Conservation (phyloP, 2,113 vertebrate genomes). For the Cacatua alba region DNA sequence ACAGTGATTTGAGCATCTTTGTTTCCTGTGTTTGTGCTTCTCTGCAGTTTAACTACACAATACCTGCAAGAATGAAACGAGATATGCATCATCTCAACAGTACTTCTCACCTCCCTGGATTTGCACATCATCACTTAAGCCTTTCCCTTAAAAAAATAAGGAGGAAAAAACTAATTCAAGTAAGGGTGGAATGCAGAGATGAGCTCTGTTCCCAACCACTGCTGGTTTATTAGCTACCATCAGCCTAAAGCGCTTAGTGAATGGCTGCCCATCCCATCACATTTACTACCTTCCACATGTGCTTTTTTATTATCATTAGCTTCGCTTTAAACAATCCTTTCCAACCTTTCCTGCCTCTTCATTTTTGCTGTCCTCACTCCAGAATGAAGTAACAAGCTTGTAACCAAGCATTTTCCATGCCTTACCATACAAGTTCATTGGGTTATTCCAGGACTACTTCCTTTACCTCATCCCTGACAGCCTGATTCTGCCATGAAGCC, state of each 20-base stretch:
- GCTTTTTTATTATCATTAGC: conserved; percentile 37
- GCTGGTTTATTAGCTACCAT: conserved; percentile 35
- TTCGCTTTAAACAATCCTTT: conserved; percentile 11
- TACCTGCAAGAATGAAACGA: not conserved
- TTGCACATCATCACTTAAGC: not conserved
- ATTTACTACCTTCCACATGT: conserved; percentile 48
- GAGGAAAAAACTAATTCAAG: not conserved
- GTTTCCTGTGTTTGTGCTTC: not conserved
- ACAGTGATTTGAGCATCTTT: not conserved
- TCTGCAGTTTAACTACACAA: not conserved
- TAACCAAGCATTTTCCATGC: not conserved
- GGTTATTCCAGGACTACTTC: not conserved
- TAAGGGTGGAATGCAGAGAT: not conserved
- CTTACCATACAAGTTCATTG: not conserved
- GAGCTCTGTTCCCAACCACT: not conserved
- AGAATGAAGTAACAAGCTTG: not conserved
- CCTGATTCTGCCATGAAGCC: not conserved
- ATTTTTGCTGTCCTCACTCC: conserved; percentile 26
- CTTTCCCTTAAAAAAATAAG: not conserved
- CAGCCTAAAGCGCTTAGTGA: not conserved
- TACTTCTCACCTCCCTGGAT: not conserved
- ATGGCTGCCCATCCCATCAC: conserved; percentile 37
- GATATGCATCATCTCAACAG: not conserved
- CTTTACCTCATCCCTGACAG: not conserved
- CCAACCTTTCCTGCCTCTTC: not conserved